Conservation (phyloP, 2,113 vertebrate species). For the Okapia johnstoni region DNA sequence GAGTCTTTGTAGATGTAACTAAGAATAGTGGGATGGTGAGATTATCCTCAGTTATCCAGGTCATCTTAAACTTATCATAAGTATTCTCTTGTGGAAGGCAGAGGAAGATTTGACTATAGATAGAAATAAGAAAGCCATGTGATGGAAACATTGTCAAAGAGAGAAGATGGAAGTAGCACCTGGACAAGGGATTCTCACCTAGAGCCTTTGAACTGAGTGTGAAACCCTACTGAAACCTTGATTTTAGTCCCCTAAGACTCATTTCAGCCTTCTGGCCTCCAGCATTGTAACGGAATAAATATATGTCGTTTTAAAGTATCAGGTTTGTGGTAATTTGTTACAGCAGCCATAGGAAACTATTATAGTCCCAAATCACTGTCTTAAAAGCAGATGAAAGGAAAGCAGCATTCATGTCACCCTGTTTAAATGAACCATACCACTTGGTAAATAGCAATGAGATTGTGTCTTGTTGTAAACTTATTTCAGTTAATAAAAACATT, state of each 20-base stretch:
- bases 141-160: not conserved
- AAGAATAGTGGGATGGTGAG: not conserved
- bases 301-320: not conserved
- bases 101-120: not conserved
- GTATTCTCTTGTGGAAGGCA: not conserved
- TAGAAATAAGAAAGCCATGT: not conserved
- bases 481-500: not conserved
- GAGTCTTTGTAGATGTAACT: not conserved
- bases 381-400: not conserved
- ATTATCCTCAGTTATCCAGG: not conserved
- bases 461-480: not conserved
- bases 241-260: not conserved
- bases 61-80: not conserved
- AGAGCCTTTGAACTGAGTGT: not conserved
- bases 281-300: not conserved
- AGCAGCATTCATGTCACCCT: not conserved
- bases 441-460: not conserved
- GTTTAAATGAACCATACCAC: not conserved
- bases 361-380: not conserved
- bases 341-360: not conserved
- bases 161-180: not conserved
- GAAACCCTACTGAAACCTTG: not conserved
- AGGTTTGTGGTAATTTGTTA: not conserved
- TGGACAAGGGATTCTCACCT: not conserved
- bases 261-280: not conserved